Evolutionary conservation across 2,888 invertebrate species (phyloP), one percentile per base, ranked within the genome.

Genomic region (Scaptomyza reducta): DNA sequence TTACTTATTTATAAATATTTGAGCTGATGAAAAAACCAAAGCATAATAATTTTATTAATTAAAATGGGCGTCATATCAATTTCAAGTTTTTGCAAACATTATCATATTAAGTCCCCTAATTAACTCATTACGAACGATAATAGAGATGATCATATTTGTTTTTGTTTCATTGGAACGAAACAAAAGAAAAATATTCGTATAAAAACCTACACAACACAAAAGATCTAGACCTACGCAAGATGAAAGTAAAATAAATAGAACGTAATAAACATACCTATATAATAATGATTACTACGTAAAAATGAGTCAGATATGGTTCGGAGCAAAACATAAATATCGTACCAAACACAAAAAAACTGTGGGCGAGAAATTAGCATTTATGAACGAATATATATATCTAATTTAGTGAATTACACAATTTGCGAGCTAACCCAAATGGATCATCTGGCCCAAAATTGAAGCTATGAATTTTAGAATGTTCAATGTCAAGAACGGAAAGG

Each of bases 401-500:
- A 47, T 31, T 47, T 25, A 9, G 41, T 56, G 46, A 29, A 60
- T 86, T 86, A 74, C 77, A 82, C 63, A 79, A 77, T 66, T 56
- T 33, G 11, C 13, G 3, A 5, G 11, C 13, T 22, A 5, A 5
- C 42, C 51, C 7, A 11, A 46, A 22, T 22, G 22, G 3, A 22
- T n/a, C n/a, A n/a, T n/a, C n/a, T n/a, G n/a, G n/a, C n/a, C n/a
- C n/a, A n/a, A n/a, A n/a, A n/a, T n/a, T n/a, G n/a, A n/a, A n/a
- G n/a, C n/a, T n/a, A n/a, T n/a, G n/a, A n/a, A n/a, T 14, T 67
- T 71, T 57, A 1, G 1, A 31, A 56, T 59, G 67, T 83, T 80
- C 74, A 83, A 79, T 83, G 80, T 83, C 84, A 80, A 40, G 57
- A 53, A 47, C 38, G 42, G 47, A 74, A 69, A 70, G 60, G 46